Conservation (phyloP, 2,888 invertebrate genomes). For the Coelinius sp. region DNA sequence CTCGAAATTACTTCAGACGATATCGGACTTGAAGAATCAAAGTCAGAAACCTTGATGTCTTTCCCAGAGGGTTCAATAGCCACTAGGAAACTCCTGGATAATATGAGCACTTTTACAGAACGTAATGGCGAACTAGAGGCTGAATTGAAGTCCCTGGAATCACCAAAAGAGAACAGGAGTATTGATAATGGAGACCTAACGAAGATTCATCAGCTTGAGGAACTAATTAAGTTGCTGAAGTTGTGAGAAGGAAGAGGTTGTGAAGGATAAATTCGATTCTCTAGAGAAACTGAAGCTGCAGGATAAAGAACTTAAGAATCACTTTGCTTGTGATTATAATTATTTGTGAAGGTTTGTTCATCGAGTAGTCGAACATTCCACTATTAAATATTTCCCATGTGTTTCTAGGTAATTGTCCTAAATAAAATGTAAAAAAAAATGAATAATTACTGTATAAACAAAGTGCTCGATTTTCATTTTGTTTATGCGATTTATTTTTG, state of each 20-base stretch:
- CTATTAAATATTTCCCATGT: too few relatives aligned
- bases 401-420: too few relatives aligned
- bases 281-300: constrained; percentile 87
- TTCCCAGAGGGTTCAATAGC: constrained; percentile 70
- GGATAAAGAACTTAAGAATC: constrained; percentile 93
- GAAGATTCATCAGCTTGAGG: constrained; percentile 83
- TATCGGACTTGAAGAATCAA: constrained; percentile 75
- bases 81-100: constrained; percentile 86
- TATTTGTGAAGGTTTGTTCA: too few relatives aligned
- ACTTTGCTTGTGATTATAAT: too few relatives aligned
- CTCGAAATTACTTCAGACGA: constrained; percentile 77
- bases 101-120: constrained; percentile 84
- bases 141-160: constrained; percentile 76
- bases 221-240: constrained; percentile 77
- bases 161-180: constrained; percentile 63
- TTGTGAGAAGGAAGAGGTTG: constrained; percentile 86
- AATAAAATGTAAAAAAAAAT: too few relatives aligned
- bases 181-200: constrained; percentile 70
- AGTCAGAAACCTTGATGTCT: constrained; percentile 56
- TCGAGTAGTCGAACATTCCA: too few relatives aligned
- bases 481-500: too few relatives aligned
- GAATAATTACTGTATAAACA: too few relatives aligned
- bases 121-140: constrained; percentile 84
- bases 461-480: too few relatives aligned
- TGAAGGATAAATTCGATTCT: constrained; percentile 85